phyloP scores from a whole-genome alignment of 2,113 vertebrate species.

The Syngnathus floridae region DNA sequence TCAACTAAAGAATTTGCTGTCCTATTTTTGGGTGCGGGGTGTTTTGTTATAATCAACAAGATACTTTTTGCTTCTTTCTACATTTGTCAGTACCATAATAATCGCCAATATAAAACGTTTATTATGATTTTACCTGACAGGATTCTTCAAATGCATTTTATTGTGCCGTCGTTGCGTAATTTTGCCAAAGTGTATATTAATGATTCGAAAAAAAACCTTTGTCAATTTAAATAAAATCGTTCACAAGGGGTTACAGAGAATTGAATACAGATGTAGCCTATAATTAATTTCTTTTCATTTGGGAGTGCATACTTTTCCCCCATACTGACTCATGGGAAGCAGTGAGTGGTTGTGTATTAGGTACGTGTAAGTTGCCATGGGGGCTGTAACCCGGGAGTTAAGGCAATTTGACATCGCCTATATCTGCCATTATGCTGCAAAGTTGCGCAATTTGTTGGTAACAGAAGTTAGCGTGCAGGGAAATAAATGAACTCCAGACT shows the following conservation, averaged over 20 bases:
- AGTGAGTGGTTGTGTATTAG: slow-evolving; percentile 42
- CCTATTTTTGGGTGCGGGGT: neutral
- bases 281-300: slow-evolving; percentile 38
- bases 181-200: neutral
- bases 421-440: neutral
- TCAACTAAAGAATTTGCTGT: neutral
- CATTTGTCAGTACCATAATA: neutral
- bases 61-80: neutral
- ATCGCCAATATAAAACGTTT: neutral
- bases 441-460: neutral
- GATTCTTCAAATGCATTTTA: neutral
- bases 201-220: too few relatives aligned
- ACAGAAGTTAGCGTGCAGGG: neutral
- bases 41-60: too few relatives aligned
- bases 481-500: neutral
- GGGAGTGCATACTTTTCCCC: slow-evolving; percentile 29
- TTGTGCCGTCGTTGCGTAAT: neutral
- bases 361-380: slow-evolving; percentile 73
- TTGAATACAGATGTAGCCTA: slow-evolving; percentile 19
- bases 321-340: slow-evolving; percentile 49
- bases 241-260: slow-evolving; percentile 13
- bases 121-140: neutral
- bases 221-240: slow-evolving; percentile 1
- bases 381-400: slow-evolving; percentile 57
- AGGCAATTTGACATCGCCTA: slow-evolving; percentile 34